Conservation (phyloP, 2,888 invertebrate genomes). For the Scaptomyza parva region DNA sequence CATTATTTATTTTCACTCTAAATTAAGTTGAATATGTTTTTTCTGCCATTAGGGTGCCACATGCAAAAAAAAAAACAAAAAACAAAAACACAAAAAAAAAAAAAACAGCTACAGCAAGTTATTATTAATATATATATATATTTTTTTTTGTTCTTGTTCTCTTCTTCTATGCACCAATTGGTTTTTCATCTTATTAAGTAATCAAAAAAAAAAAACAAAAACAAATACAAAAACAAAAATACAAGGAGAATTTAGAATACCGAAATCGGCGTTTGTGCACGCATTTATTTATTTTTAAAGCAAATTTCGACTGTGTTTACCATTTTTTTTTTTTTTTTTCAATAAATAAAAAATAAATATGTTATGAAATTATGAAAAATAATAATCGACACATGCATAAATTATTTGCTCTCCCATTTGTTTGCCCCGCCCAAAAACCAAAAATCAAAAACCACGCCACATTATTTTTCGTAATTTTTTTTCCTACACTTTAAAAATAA, state of each 20-base stretch:
- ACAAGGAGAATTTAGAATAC: slow-evolving; percentile 30
- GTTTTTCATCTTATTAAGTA: slow-evolving; percentile 49
- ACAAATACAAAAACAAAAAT: slow-evolving; percentile 15
- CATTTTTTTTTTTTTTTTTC: slow-evolving; percentile 28
- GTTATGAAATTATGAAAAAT: slow-evolving; percentile 55
- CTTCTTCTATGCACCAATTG: slow-evolving; percentile 58
- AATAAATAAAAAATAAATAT: no score
- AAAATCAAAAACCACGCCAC: slow-evolving; percentile 36
- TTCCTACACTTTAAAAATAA: slow-evolving; percentile 32
- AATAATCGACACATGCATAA: slow-evolving; percentile 50
- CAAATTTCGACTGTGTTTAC: slow-evolving; percentile 57
- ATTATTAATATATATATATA: no score
- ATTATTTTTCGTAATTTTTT: slow-evolving; percentile 54
- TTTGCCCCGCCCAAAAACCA: slow-evolving; percentile 16
- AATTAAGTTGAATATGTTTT: slow-evolving; percentile 60
- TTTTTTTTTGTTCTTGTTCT: slow-evolving; percentile 50
- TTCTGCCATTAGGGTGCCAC: slow-evolving; percentile 60
- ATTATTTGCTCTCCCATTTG: slow-evolving; percentile 49
- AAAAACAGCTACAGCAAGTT: slow-evolving; percentile 18
- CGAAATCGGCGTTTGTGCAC: slow-evolving; percentile 83
- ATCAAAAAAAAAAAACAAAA: slow-evolving; percentile 23
- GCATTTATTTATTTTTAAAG: slow-evolving; percentile 76
- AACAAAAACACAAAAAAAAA: slow-evolving; percentile 16
- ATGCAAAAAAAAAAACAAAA: slow-evolving; percentile 18
- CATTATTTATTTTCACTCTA: slow-evolving; percentile 53